Percentiles rank a stretch among this genome's conserved stretches.
These are phyloP conservation scores for Amorpha juglandis DNA, from an alignment of 2,888 invertebrate species.

Conservation along the genomic window DNA sequence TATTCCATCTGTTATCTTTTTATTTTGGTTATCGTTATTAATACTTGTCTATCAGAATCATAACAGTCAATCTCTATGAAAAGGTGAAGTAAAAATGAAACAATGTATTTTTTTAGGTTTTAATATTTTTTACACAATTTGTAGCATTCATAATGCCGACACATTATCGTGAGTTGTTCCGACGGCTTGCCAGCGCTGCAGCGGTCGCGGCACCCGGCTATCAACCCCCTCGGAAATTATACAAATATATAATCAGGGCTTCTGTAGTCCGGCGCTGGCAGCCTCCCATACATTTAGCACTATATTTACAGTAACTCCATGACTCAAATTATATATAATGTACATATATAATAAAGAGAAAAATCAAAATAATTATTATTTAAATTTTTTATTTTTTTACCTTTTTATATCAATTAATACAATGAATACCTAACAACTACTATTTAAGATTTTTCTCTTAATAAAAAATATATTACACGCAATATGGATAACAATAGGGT, in stretches of 20 bases:
- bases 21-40: too few relatives aligned
- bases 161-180: conserved; percentile 63
- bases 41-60: too few relatives aligned
- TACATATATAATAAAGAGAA: conserved; percentile 82
- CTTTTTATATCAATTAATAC: conserved; percentile 71
- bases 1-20: too few relatives aligned
- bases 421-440: conserved; percentile 81
- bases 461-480: conserved; percentile 83
- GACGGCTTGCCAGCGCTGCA: conserved; percentile 68
- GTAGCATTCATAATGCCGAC: conserved; percentile 85
- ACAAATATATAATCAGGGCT: conserved; percentile 63
- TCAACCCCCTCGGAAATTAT: conserved; percentile 62
- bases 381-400: conserved; percentile 25
- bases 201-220: conserved; percentile 56
- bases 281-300: conserved; percentile 65
- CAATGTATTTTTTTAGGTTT: conserved; percentile 78
- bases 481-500: conserved; percentile 75
- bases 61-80: too few relatives aligned
- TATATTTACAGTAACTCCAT: conserved; percentile 82
- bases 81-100: conserved; percentile 60
- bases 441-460: conserved; percentile 82
- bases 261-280: conserved; percentile 62
- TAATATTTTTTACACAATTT: conserved; percentile 86
- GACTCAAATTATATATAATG: conserved; percentile 82
- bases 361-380: conserved; percentile 74